phyloP scores from a whole-genome alignment of 2,113 vertebrate genomes.

The Oncorhynchus keta region DNA sequence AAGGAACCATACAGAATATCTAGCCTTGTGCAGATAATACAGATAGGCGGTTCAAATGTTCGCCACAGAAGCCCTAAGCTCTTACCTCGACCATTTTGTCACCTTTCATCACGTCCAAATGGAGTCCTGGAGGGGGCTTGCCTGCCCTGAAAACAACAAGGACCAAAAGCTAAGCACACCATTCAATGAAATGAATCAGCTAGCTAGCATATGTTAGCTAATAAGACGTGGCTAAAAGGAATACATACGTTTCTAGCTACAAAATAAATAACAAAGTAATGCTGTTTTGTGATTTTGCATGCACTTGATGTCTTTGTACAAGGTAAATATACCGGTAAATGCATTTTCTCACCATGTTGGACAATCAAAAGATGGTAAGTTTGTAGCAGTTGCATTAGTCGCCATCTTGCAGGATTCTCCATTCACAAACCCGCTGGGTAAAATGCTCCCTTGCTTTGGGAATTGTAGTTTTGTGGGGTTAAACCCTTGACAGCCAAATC shows the following conservation, averaged over 20 bases:
- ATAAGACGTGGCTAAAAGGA: no score
- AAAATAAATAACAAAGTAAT: not conserved
- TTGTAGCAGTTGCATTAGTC: slow-evolving; percentile 70
- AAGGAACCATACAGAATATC: no score
- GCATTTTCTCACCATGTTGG: slow-evolving; percentile 85
- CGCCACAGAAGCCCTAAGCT: not conserved
- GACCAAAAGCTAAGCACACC: no score
- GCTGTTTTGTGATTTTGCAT: not conserved
- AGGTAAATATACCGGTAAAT: slow-evolving; percentile 7
- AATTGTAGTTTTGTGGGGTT: slow-evolving; percentile 44
- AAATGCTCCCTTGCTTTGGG: slow-evolving; percentile 23
- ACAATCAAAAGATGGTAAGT: slow-evolving; percentile 86
- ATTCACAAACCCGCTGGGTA: slow-evolving; percentile 75
- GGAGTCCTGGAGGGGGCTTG: slow-evolving; percentile 93
- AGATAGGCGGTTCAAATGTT: not conserved
- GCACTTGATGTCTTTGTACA: not conserved
- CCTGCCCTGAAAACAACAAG: slow-evolving; percentile 82
- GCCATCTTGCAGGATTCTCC: slow-evolving; percentile 87
- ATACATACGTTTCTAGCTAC: not conserved
- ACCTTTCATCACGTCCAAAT: slow-evolving; percentile 97
- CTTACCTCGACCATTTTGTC: slow-evolving; percentile 97
- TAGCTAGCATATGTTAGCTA: not conserved
- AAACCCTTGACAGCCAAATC: not conserved
- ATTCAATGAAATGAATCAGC: no score
- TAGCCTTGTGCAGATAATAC: not conserved